Evolutionary conservation across 2,113 vertebrate genomes (phyloP).

Genomic region (Alces alces): DNA sequence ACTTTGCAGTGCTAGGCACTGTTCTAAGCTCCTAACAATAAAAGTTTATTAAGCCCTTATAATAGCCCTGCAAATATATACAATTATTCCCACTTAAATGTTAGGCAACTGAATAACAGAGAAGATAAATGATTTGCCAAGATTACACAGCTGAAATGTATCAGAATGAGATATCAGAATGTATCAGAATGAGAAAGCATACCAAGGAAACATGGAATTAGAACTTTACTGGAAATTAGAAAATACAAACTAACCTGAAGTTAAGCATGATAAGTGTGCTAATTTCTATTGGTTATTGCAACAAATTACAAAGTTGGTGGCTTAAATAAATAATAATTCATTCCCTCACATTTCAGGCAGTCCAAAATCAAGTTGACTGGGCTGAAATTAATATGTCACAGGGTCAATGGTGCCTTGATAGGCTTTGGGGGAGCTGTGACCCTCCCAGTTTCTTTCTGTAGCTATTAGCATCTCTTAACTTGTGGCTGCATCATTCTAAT

Average conservation of each 20-base stretch:
- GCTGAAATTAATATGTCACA: not conserved
- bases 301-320: not conserved
- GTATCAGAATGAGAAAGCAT: not conserved
- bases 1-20: not conserved
- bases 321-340: not conserved
- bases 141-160: not conserved
- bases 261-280: not conserved
- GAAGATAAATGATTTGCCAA: not conserved
- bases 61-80: not conserved
- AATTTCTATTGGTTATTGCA: not conserved
- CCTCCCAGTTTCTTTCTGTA: not conserved
- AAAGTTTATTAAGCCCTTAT: not conserved
- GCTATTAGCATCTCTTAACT: not conserved
- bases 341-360: not conserved
- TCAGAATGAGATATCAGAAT: too few relatives aligned
- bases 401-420: fast-evolving
- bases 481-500: not conserved
- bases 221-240: not conserved
- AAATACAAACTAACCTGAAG: not conserved
- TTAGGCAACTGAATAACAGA: not conserved
- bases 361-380: not conserved
- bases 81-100: not conserved
- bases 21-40: not conserved
- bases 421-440: not conserved
- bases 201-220: not conserved